phyloP scores from a whole-genome alignment of 2,797 vertebrate species.

The Melanotaenia pygmaea region DNA sequence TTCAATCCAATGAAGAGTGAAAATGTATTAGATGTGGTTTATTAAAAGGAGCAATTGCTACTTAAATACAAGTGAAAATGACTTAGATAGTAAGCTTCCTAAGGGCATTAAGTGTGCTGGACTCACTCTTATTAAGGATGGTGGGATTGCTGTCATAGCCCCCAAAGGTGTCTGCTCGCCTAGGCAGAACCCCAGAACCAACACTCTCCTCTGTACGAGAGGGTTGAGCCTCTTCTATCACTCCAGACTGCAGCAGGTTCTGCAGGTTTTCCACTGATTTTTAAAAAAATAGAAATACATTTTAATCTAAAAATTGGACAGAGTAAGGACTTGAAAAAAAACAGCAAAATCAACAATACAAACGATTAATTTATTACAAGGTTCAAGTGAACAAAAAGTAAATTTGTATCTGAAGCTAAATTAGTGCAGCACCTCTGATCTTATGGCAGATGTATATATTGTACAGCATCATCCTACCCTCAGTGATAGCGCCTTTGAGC shows the following conservation, averaged over 20 bases:
- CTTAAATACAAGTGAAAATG: slow-evolving; percentile 17
- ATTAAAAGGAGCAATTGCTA: slow-evolving; percentile 12
- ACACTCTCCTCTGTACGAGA: slow-evolving; percentile 73
- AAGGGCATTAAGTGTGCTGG: slow-evolving; percentile 5
- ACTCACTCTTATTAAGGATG: slow-evolving; percentile 86
- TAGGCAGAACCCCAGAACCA: slow-evolving; percentile 72
- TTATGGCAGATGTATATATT: neutral
- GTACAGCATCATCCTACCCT: slow-evolving; percentile 79
- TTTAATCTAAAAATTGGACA: neutral
- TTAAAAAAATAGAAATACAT: neutral
- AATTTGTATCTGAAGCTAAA: neutral
- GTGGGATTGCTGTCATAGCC: slow-evolving; percentile 85
- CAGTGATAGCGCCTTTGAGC: slow-evolving; percentile 89
- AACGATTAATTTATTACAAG: neutral
- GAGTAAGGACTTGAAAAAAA: neutral
- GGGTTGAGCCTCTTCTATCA: slow-evolving; percentile 60
- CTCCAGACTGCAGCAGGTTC: slow-evolving; percentile 84
- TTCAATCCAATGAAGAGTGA: slow-evolving; percentile 19
- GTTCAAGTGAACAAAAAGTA: neutral
- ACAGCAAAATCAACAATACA: neutral
- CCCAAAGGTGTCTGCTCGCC: slow-evolving; percentile 91
- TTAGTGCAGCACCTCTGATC: neutral
- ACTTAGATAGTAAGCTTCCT: slow-evolving; percentile 38
- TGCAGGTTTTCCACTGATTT: slow-evolving; percentile 92
- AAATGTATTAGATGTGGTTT: slow-evolving; percentile 27